A percentile compares a stretch with the other conserved stretches of the same genome.
Evolutionary conservation across 1,140 invertebrate genomes (phyloP).

Genomic region (Cecropterus lyciades): DNA sequence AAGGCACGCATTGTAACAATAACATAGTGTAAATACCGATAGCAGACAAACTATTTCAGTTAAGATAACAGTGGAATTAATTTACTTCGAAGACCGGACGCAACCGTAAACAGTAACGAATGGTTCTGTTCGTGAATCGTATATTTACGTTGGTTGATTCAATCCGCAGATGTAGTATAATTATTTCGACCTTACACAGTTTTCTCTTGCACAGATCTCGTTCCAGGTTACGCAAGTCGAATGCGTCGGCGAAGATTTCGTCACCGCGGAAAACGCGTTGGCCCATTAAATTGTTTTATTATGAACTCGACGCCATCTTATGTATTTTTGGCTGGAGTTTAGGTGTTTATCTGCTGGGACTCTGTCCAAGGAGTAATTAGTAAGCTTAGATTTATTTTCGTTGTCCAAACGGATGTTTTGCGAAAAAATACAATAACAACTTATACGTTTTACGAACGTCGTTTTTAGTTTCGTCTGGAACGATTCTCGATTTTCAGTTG

Average conservation of each 20-base stretch:
- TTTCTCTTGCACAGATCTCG: conserved; percentile 73
- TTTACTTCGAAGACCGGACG: conserved; percentile 20
- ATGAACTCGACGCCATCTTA: conserved; percentile 81
- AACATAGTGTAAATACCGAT: no score
- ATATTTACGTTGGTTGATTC: conserved; percentile 36
- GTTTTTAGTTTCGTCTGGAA: conserved; percentile 29
- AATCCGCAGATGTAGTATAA: conserved; percentile 48
- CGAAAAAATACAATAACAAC: conserved; percentile 34
- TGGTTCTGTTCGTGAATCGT: conserved; percentile 23
- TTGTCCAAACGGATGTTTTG: conserved; percentile 52
- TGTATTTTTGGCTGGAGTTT: conserved; percentile 83
- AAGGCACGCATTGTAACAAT: no score
- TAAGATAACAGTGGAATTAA: conserved; percentile 1
- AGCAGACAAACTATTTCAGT: background rate
- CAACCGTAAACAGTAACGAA: conserved; percentile 26
- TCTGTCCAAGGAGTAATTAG: conserved; percentile 81
- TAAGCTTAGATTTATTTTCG: conserved; percentile 71
- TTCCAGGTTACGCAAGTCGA: conserved; percentile 72
- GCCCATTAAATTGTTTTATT: conserved; percentile 85
- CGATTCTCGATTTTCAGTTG: conserved; percentile 34
- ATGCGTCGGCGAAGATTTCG: conserved; percentile 78
- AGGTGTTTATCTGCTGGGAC: conserved; percentile 82
- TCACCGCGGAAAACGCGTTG: conserved; percentile 83
- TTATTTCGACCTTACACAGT: conserved; percentile 67
- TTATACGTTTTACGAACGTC: conserved; percentile 25